phyloP scores from a whole-genome alignment of 2,113 vertebrate species.

The Esox niger region DNA sequence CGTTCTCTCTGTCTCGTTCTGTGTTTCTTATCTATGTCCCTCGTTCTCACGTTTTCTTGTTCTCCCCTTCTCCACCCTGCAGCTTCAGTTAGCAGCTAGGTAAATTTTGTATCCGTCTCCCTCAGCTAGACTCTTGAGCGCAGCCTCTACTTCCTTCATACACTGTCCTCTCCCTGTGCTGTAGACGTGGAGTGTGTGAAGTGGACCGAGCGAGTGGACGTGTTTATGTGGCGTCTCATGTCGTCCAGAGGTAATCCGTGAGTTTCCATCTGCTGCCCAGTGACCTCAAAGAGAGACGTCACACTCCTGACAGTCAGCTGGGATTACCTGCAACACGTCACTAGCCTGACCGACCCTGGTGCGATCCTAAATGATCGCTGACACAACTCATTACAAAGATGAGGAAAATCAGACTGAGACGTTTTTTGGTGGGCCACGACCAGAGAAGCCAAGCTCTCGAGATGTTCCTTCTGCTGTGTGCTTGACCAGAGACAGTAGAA shows the following conservation, averaged over 20 bases:
- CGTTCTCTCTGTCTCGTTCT: background rate
- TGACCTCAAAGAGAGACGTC: conserved; percentile 43
- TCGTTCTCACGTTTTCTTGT: background rate
- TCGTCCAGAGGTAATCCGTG: conserved; percentile 51
- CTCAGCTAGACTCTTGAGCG: background rate
- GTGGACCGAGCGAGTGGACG: background rate
- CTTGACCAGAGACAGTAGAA: too few species aligned
- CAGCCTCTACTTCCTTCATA: background rate
- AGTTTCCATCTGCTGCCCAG: conserved; percentile 57
- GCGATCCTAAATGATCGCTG: background rate
- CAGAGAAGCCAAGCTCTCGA: too few species aligned
- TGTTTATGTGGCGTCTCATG: background rate
- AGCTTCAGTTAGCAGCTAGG: background rate
- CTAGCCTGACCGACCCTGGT: too few species aligned
- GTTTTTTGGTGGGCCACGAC: too few species aligned
- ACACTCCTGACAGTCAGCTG: conserved; percentile 35
- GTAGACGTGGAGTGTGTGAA: background rate
- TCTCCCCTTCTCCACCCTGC: background rate
- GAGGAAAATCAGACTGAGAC: too few species aligned
- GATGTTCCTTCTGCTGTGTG: too few species aligned
- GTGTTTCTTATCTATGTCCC: too few species aligned
- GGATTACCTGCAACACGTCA: background rate
- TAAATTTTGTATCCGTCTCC: too few species aligned
- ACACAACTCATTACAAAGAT: too few species aligned
- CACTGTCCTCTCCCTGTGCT: background rate